Evolutionary conservation across 2,797 vertebrate genomes (phyloP).

Genomic region (Lithobates pipiens): DNA sequence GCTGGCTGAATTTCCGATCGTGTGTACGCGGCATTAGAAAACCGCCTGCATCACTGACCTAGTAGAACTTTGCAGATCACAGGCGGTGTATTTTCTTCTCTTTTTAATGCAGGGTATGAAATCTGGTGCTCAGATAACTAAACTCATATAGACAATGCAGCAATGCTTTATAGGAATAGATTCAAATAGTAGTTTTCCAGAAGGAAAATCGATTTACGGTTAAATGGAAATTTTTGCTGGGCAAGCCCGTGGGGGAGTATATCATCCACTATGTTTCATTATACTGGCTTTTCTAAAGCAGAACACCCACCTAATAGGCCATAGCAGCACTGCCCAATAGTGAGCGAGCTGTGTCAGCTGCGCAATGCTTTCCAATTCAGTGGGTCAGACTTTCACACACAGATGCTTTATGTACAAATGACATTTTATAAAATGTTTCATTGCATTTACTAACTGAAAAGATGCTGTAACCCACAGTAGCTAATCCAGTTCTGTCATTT

Average conservation of each 20-base stretch:
- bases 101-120: no score
- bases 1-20: no score
- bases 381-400: neutral
- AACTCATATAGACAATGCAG: neutral
- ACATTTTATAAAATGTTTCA: neutral
- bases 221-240: neutral
- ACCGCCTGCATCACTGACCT: no score
- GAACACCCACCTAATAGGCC: neutral
- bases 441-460: neutral
- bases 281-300: neutral
- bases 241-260: neutral
- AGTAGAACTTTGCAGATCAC: no score
- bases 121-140: no score
- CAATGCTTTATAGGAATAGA: neutral
- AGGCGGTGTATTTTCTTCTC: no score
- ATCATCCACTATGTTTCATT: neutral
- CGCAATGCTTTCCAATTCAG: neutral
- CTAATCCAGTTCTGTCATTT: neutral
- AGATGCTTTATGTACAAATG: neutral
- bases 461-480: neutral
- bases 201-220: neutral
- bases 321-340: neutral
- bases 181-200: neutral
- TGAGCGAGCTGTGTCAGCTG: neutral
- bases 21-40: no score